Conservation (phyloP, 2,797 vertebrate genomes). For the Bradypus variegatus region DNA sequence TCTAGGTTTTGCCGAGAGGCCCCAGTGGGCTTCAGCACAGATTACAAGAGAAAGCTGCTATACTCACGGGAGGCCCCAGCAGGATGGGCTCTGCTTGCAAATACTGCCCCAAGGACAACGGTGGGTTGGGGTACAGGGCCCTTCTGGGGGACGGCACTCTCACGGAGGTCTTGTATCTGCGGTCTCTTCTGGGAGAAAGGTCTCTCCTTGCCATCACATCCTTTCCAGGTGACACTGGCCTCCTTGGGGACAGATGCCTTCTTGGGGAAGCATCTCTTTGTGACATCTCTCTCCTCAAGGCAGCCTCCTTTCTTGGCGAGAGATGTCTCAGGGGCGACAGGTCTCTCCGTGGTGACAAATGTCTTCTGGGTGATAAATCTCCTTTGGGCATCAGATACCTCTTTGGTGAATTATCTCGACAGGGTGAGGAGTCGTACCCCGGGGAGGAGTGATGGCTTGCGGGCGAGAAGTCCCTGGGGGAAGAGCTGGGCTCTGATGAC, state of each 20-base stretch:
- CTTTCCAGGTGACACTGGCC: conserved; percentile 86
- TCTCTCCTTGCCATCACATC: conserved; percentile 84
- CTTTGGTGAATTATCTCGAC: conserved; percentile 88
- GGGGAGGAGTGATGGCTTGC: conserved; percentile 88
- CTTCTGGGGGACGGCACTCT: conserved; percentile 91
- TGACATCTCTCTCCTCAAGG: conserved; percentile 88
- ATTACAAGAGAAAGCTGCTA: conserved; percentile 11
- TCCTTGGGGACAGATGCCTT: conserved; percentile 88
- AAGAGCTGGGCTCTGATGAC: conserved; percentile 79
- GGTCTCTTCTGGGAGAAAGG: conserved; percentile 83
- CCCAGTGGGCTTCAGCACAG: not conserved
- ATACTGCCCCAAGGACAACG: conserved; percentile 80
- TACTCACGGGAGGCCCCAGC: conserved; percentile 79
- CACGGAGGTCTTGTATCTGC: conserved; percentile 85
- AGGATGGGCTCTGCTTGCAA: conserved; percentile 83
- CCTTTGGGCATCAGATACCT: conserved; percentile 85
- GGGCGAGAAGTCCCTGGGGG: conserved; percentile 86
- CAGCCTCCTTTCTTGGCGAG: conserved; percentile 86
- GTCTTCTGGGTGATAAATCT: conserved; percentile 80
- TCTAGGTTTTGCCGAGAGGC: not conserved
- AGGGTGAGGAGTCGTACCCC: conserved; percentile 84
- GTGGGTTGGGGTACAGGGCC: conserved; percentile 84
- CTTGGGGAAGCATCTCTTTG: conserved; percentile 86
- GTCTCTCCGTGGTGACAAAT: conserved; percentile 88
- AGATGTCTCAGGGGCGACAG: conserved; percentile 89